Evolutionary conservation across 2,888 invertebrate genomes (phyloP), one percentile per base, ranked within the genome.

Genomic region (Gonocerus acuteangulatus): DNA sequence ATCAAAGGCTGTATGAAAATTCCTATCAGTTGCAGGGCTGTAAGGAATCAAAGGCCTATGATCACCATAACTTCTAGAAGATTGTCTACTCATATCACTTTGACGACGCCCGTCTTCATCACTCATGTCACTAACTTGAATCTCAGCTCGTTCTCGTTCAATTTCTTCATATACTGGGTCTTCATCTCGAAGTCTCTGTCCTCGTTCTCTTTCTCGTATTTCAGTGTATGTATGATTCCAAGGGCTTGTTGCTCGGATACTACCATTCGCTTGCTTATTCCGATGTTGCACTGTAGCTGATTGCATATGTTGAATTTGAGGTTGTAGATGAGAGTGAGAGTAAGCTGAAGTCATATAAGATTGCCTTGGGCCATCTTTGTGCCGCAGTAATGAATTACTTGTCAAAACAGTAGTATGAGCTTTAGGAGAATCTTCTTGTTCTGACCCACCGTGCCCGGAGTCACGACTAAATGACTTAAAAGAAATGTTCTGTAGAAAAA

Each of bases 101-200:
- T 85, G 86, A 57, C 87, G 76, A 70, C 84, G 82, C 52, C 82
- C 84, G 70, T 87, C 87, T 70, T 88, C 88, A 71, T 88, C 87
- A 45, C 86, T 86, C 81, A 87, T 81, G 70, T 87, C 87, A 84
- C 84, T 51, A 2, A 86, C 83, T 70, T 86, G 86, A 68, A 83
- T 70, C 62, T 65, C 67, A 49, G 67, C 68, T 18, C 69, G 56
- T 57, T 69, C 69, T 9, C 85, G 77, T 69, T 87, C 87, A 60
- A 88, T 87, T 71, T 87, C 87, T 72, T 89, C 89, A 72, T 89
- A 89, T 1, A 88, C 87, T 0, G 88, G 88, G 70, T 87, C 87
- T 68, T 87, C 87, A 57, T 78, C 77, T 0, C 76, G 72, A 0
- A 76, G 77, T 27, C 52, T 67, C 58, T 48, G 77, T 7, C 66